Percentiles rank a stretch among this genome's conserved stretches.
Evolutionary conservation across 2,797 vertebrate genomes (phyloP).

Genomic region (Melanotaenia maccullochi): DNA sequence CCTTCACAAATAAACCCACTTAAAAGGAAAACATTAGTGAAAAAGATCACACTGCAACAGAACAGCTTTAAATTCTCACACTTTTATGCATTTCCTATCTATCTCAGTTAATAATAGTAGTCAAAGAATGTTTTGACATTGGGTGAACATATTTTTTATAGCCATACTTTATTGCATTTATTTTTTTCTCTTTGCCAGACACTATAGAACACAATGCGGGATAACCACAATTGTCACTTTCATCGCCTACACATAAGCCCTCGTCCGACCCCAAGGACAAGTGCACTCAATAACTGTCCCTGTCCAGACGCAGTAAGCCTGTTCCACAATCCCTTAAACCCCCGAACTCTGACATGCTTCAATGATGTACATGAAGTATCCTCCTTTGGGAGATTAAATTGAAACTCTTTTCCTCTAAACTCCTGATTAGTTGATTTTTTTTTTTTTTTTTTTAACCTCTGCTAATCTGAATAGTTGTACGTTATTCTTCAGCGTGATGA

Average conservation of each 20-base stretch:
- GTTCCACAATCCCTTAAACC: conserved; percentile 81
- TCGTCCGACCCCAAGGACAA: conserved; percentile 82
- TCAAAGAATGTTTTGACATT: background rate
- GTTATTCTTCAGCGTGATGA: conserved; percentile 55
- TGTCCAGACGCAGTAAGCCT: conserved; percentile 80
- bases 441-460: conserved; percentile 29
- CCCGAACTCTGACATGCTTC: conserved; percentile 81
- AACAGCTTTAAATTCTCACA: too few species aligned
- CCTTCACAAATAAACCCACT: too few species aligned
- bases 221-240: conserved; percentile 71
- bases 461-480: conserved; percentile 65
- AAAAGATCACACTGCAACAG: too few species aligned
- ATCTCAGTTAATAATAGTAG: conserved; percentile 17
- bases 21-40: too few species aligned
- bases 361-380: conserved; percentile 76
- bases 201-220: conserved; percentile 54
- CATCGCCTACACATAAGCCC: conserved; percentile 74
- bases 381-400: conserved; percentile 79
- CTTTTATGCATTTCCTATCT: background rate
- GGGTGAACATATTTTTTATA: conserved; percentile 3
- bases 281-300: conserved; percentile 83
- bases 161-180: conserved; percentile 19
- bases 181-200: conserved; percentile 43
- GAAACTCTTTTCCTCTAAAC: conserved; percentile 74
- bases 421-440: conserved; percentile 73